Evolutionary conservation across 2,888 invertebrate genomes (phyloP), one percentile per base, ranked within the genome.

Genomic region (Melitaea athalia): DNA sequence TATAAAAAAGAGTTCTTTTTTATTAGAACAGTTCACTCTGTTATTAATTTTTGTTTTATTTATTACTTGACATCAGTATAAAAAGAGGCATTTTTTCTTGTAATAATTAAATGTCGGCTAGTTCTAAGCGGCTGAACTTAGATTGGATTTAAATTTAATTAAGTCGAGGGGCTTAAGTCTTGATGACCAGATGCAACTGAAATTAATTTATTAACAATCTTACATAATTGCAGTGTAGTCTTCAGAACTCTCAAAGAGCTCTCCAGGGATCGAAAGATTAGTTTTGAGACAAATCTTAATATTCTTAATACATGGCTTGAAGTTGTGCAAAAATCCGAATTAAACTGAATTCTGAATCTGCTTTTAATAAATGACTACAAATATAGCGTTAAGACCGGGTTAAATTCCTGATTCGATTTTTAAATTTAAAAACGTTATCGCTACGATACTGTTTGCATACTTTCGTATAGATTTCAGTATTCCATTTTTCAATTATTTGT

Each of bases 61-160:
- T 55, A 55, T 33, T 33, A 33, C 33, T 14, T 14, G n/a, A 52
- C 24, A 12, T 11, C 24, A 38, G 38, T 52, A 33, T 52, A 52
- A 17, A 15, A 14, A 12, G 53, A 55, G 53, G n/a, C 47, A n/a
- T 49, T 12, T 33, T 14, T 33, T 55, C 33, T 31, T 14, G 14
- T 33, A 31, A 33, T 55, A 55, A 55, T 33, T 55, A 55, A 55
- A 55, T 53, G 53, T 61, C 52, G 66, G 43, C 24, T 52, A 50
- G 52, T 65, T 45, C 47, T 31, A 38, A 60, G 50, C 11, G 50
- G n/a, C 52, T 61, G 62, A 64, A 62, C 63, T 63, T 49, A 59
- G 61, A 72, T 72, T 72, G 64, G 70, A 72, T 72, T 72, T 72
- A 70, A 70, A 72, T 70, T 70, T 68, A 72, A 70, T 72, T 68